Evolutionary conservation across 2,113 vertebrate species (phyloP).

Genomic region (Cervus canadensis): DNA sequence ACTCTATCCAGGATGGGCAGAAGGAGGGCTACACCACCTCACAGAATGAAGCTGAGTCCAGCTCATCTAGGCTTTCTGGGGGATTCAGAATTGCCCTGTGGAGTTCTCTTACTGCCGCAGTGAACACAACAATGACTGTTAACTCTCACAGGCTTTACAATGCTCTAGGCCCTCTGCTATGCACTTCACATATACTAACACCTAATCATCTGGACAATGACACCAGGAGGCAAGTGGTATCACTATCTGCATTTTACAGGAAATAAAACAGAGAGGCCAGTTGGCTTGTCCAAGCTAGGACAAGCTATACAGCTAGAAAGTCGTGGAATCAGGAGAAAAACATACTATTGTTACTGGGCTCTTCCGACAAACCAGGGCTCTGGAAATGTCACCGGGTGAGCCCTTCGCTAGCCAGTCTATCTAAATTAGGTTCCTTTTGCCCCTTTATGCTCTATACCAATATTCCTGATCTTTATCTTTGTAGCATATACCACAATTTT

Average conservation of each 20-base stretch:
- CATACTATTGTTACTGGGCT: neutral
- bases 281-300: neutral
- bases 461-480: neutral
- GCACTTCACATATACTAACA: rapidly evolving
- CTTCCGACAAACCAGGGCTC: neutral
- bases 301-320: neutral
- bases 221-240: rapidly evolving
- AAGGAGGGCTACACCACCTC: neutral
- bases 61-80: neutral
- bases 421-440: neutral
- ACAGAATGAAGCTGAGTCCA: neutral
- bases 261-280: neutral
- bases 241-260: neutral
- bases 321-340: neutral
- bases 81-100: neutral
- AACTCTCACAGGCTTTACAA: rapidly evolving
- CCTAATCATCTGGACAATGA: neutral
- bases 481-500: neutral
- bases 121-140: neutral
- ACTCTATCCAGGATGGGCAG: neutral
- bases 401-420: neutral
- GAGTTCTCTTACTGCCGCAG: neutral
- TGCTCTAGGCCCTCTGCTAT: neutral
- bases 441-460: neutral
- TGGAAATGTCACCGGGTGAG: neutral